Evolutionary conservation across 2,113 vertebrate genomes (phyloP), one percentile per base, ranked within the genome.

Genomic region (Etia nguti): DNA sequence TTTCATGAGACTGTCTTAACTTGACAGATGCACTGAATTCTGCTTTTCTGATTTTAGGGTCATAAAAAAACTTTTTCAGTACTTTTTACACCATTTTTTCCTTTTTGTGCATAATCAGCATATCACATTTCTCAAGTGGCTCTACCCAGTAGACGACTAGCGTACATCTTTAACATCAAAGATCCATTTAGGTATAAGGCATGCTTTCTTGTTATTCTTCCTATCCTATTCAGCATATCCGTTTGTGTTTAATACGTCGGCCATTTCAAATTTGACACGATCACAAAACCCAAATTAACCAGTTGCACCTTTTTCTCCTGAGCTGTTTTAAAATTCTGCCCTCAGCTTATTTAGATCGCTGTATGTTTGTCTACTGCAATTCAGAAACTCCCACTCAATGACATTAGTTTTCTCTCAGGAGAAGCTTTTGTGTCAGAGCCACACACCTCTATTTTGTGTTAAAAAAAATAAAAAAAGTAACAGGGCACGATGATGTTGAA

Each of bases 371-470:
- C 81, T 43, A n/a, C 36, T 83, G 60, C 20, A 4, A 46, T 75
- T 56, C 54, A 43, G 56, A 79, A 26, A 13, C 22, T 81, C 86
- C 50, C 55, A 86, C 81, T 75, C 73, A 56, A 31, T 34, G 34
- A 34, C 83, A 62, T 84, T 26, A 68, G 34, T 46, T 48, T 90
- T 48, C 65, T 84, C 77, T 38, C 10, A 59, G 24, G 81, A 11
- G 22, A 70, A 52, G 11, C 31, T 46, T 81, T 73, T 38, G 26
- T 73, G 20, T 48, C 5, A n/a, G 65, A 87, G 85, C 56, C 38
- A 77, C 54, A 43, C 16, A 16, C 4, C 43, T 86, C 24, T 70
- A 20, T n/a, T 59, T 55, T 50, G 60, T 59, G 77, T 54, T 9
- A 46, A 48, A 70, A 41, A 73, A 46, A 2, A 8, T 13, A 1